phyloP scores from a whole-genome alignment of 2,797 vertebrate genomes.

The Onychomys leucogaster region DNA sequence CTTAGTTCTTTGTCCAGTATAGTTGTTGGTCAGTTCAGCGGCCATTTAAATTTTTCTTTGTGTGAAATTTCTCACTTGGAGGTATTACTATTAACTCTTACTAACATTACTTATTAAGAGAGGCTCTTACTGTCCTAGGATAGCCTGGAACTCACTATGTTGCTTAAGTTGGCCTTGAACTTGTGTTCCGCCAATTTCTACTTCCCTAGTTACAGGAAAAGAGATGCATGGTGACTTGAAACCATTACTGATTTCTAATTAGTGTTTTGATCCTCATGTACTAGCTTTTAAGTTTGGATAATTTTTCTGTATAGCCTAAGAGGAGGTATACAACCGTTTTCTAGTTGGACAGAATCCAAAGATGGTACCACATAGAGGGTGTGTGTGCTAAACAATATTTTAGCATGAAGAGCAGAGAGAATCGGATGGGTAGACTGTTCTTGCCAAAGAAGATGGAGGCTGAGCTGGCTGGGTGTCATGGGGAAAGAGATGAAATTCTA shows the following conservation, averaged over 20 bases:
- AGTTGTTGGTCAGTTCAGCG: background rate
- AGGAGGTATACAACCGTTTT: background rate
- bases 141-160: background rate
- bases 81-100: background rate
- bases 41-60: background rate
- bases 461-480: background rate
- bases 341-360: background rate
- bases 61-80: background rate
- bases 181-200: background rate
- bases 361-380: background rate
- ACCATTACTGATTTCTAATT: background rate
- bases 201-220: background rate
- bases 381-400: background rate
- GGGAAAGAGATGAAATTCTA: background rate
- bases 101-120: background rate
- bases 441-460: background rate
- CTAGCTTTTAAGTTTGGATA: background rate
- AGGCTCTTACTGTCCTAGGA: background rate
- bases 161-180: background rate
- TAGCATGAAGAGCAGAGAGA: background rate
- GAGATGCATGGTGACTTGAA: background rate
- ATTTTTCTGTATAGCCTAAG: background rate
- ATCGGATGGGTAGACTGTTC: background rate
- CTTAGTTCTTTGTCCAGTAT: background rate
- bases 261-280: background rate